Evolutionary conservation across 2,113 vertebrate species (phyloP).

Genomic region (Oncorhynchus tshawytscha): DNA sequence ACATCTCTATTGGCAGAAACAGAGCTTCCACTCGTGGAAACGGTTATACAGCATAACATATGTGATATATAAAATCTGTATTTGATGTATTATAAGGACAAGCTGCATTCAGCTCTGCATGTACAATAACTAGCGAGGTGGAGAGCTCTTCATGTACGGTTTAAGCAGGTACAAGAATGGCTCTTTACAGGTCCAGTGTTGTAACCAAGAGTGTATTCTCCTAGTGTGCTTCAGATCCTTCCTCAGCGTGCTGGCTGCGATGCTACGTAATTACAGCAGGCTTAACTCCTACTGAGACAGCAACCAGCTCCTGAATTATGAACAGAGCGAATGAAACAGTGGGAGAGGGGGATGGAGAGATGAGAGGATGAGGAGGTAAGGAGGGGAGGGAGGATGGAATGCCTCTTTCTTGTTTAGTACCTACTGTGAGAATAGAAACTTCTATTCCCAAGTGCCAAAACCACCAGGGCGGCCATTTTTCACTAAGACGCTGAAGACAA

Average conservation of each 20-base stretch:
- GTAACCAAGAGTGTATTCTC: neutral
- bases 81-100: neutral
- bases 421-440: neutral
- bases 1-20: neutral
- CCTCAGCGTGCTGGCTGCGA: neutral
- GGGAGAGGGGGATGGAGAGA: constrained; percentile 8
- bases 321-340: constrained; percentile 29
- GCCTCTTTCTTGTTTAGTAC: constrained; percentile 12
- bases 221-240: constrained; percentile 6
- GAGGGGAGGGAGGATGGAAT: neutral
- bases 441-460: constrained; percentile 18
- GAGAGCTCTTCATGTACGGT: neutral
- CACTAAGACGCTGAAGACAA: neutral
- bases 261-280: neutral
- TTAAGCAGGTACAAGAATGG: neutral
- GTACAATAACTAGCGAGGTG: neutral
- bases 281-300: constrained; percentile 31
- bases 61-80: too few relatives aligned
- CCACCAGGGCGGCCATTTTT: constrained; percentile 3
- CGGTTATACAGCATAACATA: neutral
- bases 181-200: neutral
- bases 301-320: constrained; percentile 51
- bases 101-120: neutral
- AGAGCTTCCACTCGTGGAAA: neutral
- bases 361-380: neutral